Evolutionary conservation across 2,113 vertebrate species (phyloP).

Genomic region (Nipponia nippon): DNA sequence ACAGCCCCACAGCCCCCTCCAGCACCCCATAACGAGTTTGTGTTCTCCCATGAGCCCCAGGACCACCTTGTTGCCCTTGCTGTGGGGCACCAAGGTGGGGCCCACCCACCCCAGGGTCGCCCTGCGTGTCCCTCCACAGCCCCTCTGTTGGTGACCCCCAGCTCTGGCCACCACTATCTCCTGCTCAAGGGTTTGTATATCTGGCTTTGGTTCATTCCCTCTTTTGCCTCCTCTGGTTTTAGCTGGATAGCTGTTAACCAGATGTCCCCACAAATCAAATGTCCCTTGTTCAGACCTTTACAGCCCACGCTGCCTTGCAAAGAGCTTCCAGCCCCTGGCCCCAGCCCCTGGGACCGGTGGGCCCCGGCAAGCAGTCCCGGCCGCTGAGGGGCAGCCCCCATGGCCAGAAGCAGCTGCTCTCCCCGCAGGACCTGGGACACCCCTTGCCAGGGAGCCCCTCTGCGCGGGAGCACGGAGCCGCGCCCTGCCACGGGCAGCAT

Average conservation of each 20-base stretch:
- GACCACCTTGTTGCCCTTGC: no score
- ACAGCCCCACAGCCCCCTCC: no score
- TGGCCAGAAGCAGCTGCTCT: background rate
- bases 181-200: background rate
- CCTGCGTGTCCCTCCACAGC: no score
- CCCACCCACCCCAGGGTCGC: no score
- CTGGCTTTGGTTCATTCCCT: background rate
- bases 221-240: background rate
- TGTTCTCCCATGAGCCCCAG: background rate
- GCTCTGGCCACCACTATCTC: background rate
- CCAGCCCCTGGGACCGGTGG: background rate
- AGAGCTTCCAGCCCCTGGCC: background rate
- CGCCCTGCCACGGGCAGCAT: background rate
- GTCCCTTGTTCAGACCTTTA: background rate
- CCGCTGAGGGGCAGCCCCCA: background rate
- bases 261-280: background rate
- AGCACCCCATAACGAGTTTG: background rate
- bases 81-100: background rate
- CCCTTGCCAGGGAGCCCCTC: background rate
- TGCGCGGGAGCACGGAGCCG: accelerated
- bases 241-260: background rate
- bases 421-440: background rate
- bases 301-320: background rate
- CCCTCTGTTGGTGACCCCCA: no score
- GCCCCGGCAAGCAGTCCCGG: background rate